phyloP scores from a whole-genome alignment of 2,113 vertebrate species.

The Melanostigma gelatinosum region DNA sequence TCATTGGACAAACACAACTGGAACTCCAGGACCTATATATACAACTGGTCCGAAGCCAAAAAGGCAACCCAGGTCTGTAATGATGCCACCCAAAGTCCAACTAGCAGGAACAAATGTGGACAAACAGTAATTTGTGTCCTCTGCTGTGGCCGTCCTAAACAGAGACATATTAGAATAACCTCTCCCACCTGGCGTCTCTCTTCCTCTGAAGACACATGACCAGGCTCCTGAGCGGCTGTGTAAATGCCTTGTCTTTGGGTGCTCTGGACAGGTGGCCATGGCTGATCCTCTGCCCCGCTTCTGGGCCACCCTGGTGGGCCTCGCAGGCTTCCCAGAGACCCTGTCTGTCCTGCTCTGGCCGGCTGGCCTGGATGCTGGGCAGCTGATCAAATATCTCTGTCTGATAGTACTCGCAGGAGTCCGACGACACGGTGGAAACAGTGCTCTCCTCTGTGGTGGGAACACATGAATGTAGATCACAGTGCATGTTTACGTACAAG shows the following conservation, averaged over 20 bases:
- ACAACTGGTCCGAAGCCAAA: background rate
- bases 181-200: constrained; percentile 71
- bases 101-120: background rate
- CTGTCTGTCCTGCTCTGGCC: constrained; percentile 28
- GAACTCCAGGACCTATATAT: background rate
- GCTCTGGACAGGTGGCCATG: constrained; percentile 22
- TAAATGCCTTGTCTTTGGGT: constrained; percentile 52
- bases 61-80: background rate
- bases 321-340: background rate
- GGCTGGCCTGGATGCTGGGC: constrained; percentile 69
- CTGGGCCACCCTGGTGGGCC: background rate
- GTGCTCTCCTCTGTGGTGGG: constrained; percentile 69
- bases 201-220: constrained; percentile 74
- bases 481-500: background rate
- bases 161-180: background rate
- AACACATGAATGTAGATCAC: background rate
- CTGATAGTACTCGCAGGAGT: constrained; percentile 74
- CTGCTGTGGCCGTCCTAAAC: background rate
- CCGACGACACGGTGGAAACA: constrained; percentile 57
- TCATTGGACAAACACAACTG: background rate
- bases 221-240: constrained; percentile 68
- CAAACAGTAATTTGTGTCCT: background rate
- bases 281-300: background rate
- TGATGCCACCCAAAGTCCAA: background rate
- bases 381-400: constrained; percentile 74